phyloP scores from a whole-genome alignment of 2,888 invertebrate genomes.

The Apantesis nais region DNA sequence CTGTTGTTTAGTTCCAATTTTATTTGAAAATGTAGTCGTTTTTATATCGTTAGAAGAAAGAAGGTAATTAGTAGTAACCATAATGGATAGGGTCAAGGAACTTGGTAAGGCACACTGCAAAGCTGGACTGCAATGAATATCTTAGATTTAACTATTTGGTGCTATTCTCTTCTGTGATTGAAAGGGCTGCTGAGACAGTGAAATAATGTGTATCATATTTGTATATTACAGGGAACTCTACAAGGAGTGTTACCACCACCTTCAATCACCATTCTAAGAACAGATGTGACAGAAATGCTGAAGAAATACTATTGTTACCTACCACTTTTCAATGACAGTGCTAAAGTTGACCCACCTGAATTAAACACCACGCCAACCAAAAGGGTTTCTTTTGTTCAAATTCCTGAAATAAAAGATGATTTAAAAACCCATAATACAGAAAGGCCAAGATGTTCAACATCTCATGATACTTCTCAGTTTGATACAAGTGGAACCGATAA shows the following conservation, averaged over 20 bases:
- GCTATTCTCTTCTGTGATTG: neutral
- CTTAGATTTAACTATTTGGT: neutral
- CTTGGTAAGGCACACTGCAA: neutral
- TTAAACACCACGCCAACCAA: slow-evolving; percentile 73
- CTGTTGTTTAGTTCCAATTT: no score
- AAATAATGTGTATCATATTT: neutral
- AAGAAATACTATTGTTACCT: slow-evolving; percentile 84
- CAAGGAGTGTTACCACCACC: slow-evolving; percentile 91
- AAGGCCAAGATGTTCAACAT: slow-evolving; percentile 29
- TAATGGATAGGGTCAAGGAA: no score
- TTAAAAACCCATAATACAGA: slow-evolving; percentile 31
- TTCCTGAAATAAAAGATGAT: slow-evolving; percentile 55
- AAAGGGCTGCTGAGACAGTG: neutral
- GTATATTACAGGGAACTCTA: slow-evolving; percentile 81
- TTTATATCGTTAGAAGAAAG: no score
- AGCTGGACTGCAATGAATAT: neutral
- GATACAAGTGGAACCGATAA: slow-evolving; percentile 66
- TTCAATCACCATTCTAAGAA: slow-evolving; percentile 88
- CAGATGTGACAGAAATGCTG: slow-evolving; percentile 88
- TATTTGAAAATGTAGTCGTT: no score
- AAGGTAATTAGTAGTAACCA: no score
- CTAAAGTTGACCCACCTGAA: slow-evolving; percentile 59
- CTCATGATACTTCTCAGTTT: slow-evolving; percentile 54
- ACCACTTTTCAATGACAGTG: slow-evolving; percentile 77
- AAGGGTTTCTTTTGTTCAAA: slow-evolving; percentile 72